Evolutionary conservation across 1,140 invertebrate species (phyloP).

Genomic region (Zaprionus camerounensis): DNA sequence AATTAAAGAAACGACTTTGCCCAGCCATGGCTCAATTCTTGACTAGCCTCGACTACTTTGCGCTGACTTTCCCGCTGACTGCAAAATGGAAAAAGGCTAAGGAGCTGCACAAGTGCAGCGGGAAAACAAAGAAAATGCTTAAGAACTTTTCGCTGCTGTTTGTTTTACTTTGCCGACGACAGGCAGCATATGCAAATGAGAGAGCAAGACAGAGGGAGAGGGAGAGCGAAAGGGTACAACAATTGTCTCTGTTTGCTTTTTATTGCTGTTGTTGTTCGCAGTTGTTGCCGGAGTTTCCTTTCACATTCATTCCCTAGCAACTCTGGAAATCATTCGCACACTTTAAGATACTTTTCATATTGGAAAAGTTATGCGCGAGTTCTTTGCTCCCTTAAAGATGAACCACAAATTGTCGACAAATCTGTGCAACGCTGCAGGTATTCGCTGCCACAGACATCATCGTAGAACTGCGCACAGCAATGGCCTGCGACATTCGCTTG

Average conservation of each 20-base stretch:
- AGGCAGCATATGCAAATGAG: slow-evolving; percentile 74
- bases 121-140: slow-evolving; percentile 60
- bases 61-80: no score
- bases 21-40: no score
- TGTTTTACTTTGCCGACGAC: slow-evolving; percentile 43
- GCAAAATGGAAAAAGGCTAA: slow-evolving; percentile 44
- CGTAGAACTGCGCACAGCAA: not conserved
- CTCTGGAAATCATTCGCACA: not conserved
- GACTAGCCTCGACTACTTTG: no score
- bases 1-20: slow-evolving; percentile 59
- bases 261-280: slow-evolving; percentile 22
- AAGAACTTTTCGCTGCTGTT: slow-evolving; percentile 49
- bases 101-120: slow-evolving; percentile 48
- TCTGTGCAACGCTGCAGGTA: not conserved
- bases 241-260: slow-evolving; percentile 36
- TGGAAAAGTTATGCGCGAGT: no score
- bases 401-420: not conserved
- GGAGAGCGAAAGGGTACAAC: slow-evolving; percentile 25
- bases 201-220: slow-evolving; percentile 13
- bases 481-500: slow-evolving; percentile 55
- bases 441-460: not conserved
- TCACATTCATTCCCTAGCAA: slow-evolving; percentile 13
- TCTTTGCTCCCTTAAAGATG: no score
- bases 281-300: not conserved
- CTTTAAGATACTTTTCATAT: not conserved